Percentiles rank a stretch among this genome's conserved stretches.
Evolutionary conservation across 2,113 vertebrate species (phyloP).

Genomic region (Syngnathoides biaculeatus): DNA sequence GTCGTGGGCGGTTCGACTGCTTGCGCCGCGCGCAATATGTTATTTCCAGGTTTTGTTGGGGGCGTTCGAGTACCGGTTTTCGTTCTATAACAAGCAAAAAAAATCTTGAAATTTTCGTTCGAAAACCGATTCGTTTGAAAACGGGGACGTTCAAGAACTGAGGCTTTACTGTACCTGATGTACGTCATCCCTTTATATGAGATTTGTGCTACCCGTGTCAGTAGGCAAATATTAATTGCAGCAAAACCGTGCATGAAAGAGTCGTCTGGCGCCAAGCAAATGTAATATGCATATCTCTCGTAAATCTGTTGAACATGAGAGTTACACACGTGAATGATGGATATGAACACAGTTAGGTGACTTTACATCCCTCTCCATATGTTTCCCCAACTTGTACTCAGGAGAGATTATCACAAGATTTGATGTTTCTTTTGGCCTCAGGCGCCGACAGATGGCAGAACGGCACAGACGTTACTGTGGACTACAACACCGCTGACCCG

Average conservation of each 20-base stretch:
- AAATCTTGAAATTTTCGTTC: too few species aligned
- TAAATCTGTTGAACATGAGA: not conserved
- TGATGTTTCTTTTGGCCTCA: constrained; percentile 42
- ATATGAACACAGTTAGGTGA: not conserved
- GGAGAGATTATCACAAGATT: not conserved
- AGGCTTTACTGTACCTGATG: too few species aligned
- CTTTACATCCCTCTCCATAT: not conserved
- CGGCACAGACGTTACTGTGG: constrained; percentile 79
- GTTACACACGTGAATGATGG: not conserved
- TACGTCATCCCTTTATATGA: not conserved
- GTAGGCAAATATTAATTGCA: not conserved
- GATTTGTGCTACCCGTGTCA: not conserved
- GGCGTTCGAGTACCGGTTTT: too few species aligned
- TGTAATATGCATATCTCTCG: not conserved
- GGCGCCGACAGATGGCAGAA: constrained; percentile 81
- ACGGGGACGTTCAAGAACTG: too few species aligned
- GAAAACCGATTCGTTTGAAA: too few species aligned
- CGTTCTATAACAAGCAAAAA: too few species aligned
- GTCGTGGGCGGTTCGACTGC: too few species aligned
- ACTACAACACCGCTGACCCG: constrained; percentile 84
- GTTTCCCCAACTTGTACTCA: not conserved
- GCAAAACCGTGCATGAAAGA: not conserved
- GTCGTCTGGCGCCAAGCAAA: not conserved
- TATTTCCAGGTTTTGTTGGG: too few species aligned
- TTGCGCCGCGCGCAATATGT: too few species aligned